Percentiles rank a stretch among this genome's conserved stretches.
Evolutionary conservation across 2,113 vertebrate genomes (phyloP).

Genomic region (Catagonus wagneri): DNA sequence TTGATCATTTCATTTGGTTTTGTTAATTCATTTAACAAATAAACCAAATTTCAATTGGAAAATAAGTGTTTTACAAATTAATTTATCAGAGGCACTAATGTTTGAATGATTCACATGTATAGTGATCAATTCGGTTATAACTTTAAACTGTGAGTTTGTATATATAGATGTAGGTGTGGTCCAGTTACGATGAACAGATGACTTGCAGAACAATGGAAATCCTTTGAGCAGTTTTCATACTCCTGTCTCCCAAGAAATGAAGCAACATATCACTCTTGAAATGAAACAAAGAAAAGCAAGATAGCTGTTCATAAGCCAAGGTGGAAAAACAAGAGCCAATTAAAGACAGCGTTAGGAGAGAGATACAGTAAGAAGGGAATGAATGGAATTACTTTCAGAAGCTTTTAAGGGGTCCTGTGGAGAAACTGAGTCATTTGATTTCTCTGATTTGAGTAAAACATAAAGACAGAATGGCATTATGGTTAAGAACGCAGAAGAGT

Average conservation of each 20-base stretch:
- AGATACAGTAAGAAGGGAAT: neutral
- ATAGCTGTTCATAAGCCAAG: neutral
- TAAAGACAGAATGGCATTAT: neutral
- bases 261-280: neutral
- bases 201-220: neutral
- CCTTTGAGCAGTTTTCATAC: neutral
- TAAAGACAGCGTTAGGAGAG: neutral
- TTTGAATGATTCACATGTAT: neutral
- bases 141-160: neutral
- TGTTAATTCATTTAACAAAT: neutral
- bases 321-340: neutral
- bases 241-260: neutral
- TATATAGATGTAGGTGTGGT: rapidly evolving
- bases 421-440: slow-evolving; percentile 2
- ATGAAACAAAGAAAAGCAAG: neutral
- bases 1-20: neutral
- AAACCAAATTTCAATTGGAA: neutral
- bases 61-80: neutral
- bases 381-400: neutral
- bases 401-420: neutral
- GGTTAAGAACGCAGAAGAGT: slow-evolving; percentile 13
- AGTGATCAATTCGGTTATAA: neutral
- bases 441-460: slow-evolving; percentile 31
- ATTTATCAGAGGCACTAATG: neutral
- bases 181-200: neutral